Evolutionary conservation across 1,140 invertebrate genomes (phyloP), one percentile per base, ranked within the genome.

Genomic region (Lutraria rhynchaena): DNA sequence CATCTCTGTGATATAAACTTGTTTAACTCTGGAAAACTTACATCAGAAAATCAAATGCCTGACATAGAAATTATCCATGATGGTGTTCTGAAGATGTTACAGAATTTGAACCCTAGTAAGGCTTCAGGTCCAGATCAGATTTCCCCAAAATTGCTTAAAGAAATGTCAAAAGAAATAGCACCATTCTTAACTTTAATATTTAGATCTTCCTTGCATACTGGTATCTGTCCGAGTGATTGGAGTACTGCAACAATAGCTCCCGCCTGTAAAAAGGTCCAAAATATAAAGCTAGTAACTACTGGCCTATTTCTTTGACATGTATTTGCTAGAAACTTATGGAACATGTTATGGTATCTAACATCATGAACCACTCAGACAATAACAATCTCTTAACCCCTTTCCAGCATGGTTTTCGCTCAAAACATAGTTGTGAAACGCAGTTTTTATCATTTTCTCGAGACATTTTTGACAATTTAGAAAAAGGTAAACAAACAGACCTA

Each of bases 261-360:
- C 15, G 53, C 69, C 29, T 80, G n/a, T 29, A 85, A 78, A 83
- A 77, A 55, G 71, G 77, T 0, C 57, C 77, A 35, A 41, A 24
- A 57, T 24, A 65, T 41, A 65, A 78, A 44, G 17, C 73, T 31
- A 51, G 49, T 13, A 83, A 75, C 49, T 80, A 83, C 35, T 3
- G 69, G 11, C 82, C 75, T 4, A 33, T 83, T 0, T 83, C 70
- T 4, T 46, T 83, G 3, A 83, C 82, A 29, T 85, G 74, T 31
- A 77, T 85, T 17, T 58, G 7, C 24, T 82, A 49, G 29, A 83
- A 83, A 46, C 11, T 86, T 4, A 13, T 73, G 17, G 82, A 83
- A 35, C 81, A 83, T 27, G 61, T 74, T 5, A 27, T 83, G 4
- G 63, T 33, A 35, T 74, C 65, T 49, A 55, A 53, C 24, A 73